Evolutionary conservation across 2,113 vertebrate genomes (phyloP).

Genomic region (Stegastes partitus): DNA sequence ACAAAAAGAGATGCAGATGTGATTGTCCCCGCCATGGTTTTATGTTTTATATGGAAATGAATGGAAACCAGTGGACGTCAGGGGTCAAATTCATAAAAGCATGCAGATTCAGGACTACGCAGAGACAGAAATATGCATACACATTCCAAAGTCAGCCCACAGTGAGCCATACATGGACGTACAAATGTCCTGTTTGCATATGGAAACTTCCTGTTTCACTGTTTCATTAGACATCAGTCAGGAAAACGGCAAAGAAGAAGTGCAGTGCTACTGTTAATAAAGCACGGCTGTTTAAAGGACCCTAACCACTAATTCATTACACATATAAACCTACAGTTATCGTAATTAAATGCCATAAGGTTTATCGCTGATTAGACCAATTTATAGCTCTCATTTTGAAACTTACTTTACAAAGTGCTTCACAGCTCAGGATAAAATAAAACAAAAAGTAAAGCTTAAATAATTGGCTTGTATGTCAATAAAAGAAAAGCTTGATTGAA

Average conservation of each 20-base stretch:
- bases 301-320: background rate
- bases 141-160: background rate
- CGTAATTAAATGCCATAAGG: background rate
- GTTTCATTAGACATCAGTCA: background rate
- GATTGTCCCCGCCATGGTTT: slow-evolving; percentile 8
- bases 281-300: background rate
- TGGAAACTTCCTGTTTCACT: background rate
- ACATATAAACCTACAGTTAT: background rate
- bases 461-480: background rate
- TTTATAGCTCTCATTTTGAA: background rate
- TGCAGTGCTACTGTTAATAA: background rate
- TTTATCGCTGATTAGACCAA: background rate
- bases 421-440: background rate
- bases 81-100: background rate
- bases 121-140: background rate
- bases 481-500: too few relatives aligned
- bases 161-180: background rate
- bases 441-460: background rate
- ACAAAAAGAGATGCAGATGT: slow-evolving; percentile 9
- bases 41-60: slow-evolving; percentile 18
- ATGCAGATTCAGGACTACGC: background rate
- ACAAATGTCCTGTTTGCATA: background rate
- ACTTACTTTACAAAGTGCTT: background rate
- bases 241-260: too few relatives aligned
- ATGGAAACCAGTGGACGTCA: background rate